A percentile compares a stretch with the other conserved stretches of the same genome.
Evolutionary conservation across 1,140 invertebrate genomes (phyloP).

Genomic region (Scaptomyza hsui): DNA sequence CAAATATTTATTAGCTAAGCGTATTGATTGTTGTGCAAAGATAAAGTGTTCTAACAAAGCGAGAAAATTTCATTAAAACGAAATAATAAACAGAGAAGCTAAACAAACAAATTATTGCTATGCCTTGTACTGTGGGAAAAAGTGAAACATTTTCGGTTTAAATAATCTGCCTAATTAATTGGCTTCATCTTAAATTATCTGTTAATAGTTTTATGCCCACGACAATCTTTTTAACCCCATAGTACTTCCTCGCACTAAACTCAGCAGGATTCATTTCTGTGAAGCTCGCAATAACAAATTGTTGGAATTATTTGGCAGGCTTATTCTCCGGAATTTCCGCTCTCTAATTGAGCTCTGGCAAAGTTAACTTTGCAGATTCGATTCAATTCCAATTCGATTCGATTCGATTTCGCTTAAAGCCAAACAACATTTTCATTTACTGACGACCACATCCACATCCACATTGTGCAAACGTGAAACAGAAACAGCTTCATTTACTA

Average conservation of each 20-base stretch:
- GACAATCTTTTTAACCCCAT: background rate
- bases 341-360: constrained; percentile 47
- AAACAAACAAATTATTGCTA: background rate
- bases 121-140: background rate
- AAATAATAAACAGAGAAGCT: background rate
- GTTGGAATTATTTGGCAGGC: constrained; percentile 12
- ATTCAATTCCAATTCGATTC: background rate
- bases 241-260: background rate
- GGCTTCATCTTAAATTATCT: too few relatives aligned
- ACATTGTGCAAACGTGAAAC: constrained; percentile 2
- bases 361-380: constrained; percentile 12
- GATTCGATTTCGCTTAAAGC: constrained; percentile 36
- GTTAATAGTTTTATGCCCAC: background rate
- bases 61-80: background rate
- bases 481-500: constrained; percentile 33
- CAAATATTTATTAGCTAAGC: background rate
- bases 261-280: background rate
- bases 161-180: too few relatives aligned
- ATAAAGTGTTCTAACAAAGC: too few relatives aligned
- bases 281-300: constrained; percentile 14
- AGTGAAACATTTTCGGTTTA: background rate
- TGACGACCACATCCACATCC: background rate
- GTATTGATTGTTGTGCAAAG: background rate
- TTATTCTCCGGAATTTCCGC: constrained; percentile 10
- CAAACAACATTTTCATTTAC: constrained; percentile 66